Evolutionary conservation across 2,888 invertebrate genomes (phyloP).

Genomic region (Caenorhabditis afra): DNA sequence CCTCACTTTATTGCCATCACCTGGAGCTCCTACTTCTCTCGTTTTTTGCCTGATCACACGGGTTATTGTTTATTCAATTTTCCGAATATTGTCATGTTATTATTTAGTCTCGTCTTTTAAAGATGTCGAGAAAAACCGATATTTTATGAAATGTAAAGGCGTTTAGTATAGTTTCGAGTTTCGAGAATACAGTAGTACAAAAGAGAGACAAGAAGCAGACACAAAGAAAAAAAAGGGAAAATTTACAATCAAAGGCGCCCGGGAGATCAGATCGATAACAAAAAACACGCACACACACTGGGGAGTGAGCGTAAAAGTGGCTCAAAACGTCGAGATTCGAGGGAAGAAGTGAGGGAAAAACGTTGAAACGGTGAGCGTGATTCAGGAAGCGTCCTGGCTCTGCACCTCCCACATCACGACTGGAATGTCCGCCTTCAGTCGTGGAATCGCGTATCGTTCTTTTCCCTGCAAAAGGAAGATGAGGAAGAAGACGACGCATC

Average conservation of each 20-base stretch:
- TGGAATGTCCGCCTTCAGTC: constrained; percentile 64
- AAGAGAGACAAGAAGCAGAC: too few relatives aligned
- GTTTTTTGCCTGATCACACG: background rate
- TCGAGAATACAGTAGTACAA: too few relatives aligned
- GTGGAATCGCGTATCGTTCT: constrained; percentile 65
- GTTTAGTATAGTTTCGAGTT: too few relatives aligned
- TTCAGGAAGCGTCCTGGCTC: constrained; percentile 1
- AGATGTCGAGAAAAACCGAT: too few relatives aligned
- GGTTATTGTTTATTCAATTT: background rate
- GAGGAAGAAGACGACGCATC: constrained; percentile 4
- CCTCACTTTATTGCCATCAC: constrained; percentile 12
- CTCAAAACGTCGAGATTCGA: background rate
- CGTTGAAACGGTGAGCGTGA: background rate
- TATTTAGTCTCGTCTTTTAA: background rate
- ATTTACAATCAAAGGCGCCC: background rate
- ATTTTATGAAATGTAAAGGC: too few relatives aligned
- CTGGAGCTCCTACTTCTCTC: background rate
- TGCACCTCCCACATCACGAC: constrained; percentile 64
- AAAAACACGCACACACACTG: background rate
- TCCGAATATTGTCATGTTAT: background rate
- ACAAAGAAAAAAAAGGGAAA: too few relatives aligned
- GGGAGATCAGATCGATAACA: constrained; percentile 13
- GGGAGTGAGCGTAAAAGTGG: background rate
- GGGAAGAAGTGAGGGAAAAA: constrained; percentile 8
- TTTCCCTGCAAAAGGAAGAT: constrained; percentile 54